These are phyloP conservation scores for Otus scops DNA, from an alignment of 2,797 vertebrate genomes.

Conservation along the genomic window DNA sequence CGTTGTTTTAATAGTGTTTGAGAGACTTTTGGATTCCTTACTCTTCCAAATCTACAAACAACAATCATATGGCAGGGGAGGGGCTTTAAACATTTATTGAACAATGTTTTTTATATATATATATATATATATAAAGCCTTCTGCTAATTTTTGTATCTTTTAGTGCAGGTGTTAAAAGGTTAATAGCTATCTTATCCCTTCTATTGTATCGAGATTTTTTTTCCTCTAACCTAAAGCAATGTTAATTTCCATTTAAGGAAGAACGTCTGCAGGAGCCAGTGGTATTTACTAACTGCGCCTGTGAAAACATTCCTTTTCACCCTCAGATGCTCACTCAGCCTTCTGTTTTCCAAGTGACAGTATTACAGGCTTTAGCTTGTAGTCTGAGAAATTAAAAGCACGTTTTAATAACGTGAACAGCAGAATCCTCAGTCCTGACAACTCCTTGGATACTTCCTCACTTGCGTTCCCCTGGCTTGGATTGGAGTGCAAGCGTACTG, in stretches of 20 bases:
- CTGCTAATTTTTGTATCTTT: background rate
- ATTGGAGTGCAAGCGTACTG: background rate
- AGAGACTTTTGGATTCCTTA: background rate
- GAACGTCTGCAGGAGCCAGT: slow-evolving; percentile 71
- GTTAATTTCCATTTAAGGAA: slow-evolving; percentile 80
- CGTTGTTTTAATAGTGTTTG: background rate
- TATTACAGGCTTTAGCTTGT: slow-evolving; percentile 73
- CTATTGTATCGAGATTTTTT: slow-evolving; percentile 62
- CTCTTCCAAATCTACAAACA: background rate
- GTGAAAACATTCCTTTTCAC: slow-evolving; percentile 80
- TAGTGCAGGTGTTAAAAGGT: slow-evolving; percentile 49
- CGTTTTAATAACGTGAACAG: slow-evolving; percentile 56
- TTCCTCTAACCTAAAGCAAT: slow-evolving; percentile 63
- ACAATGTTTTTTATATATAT: background rate
- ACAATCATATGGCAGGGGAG: background rate
- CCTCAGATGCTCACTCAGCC: slow-evolving; percentile 77
- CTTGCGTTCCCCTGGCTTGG: background rate
- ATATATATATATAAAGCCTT: background rate
- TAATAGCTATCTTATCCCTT: slow-evolving; percentile 11
- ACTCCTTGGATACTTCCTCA: background rate
- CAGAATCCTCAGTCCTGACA: background rate
- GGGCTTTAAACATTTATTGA: background rate
- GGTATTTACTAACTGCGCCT: slow-evolving; percentile 78
- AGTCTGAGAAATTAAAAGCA: slow-evolving; percentile 74
- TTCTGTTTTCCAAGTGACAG: slow-evolving; percentile 73